Percentiles rank a stretch among this genome's conserved stretches.
Conservation (phyloP, 2,797 vertebrate species). For the Prionace glauca region DNA sequence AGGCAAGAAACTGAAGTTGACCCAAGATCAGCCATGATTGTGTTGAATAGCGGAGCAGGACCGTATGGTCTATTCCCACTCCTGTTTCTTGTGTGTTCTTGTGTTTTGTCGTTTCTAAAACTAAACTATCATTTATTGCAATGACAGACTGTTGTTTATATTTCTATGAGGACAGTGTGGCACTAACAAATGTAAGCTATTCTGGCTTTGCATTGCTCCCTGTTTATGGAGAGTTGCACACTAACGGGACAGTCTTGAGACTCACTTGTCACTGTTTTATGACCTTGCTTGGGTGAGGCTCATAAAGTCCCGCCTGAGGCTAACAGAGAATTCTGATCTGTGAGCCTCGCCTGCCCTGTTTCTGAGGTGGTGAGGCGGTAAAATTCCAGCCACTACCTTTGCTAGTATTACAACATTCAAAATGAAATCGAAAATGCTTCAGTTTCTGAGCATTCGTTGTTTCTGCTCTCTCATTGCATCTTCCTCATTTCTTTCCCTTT, state of each 20-base stretch:
- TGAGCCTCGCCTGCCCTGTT: too few species aligned
- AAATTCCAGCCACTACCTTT: neutral
- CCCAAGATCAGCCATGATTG: too few species aligned
- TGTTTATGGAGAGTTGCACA: neutral
- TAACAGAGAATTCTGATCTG: too few species aligned
- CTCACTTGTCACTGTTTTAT: too few species aligned
- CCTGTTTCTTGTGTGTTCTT: too few species aligned
- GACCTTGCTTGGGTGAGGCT: too few species aligned
- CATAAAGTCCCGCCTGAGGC: too few species aligned
- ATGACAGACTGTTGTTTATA: neutral
- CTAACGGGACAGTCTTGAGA: neutral
- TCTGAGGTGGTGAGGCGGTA: too few species aligned
- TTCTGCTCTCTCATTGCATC: neutral
- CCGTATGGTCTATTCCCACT: too few species aligned
- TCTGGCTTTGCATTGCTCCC: neutral
- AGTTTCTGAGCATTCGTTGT: neutral
- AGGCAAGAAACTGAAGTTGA: too few species aligned
- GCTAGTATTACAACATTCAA: neutral
- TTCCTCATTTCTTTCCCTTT: neutral
- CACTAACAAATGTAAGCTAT: neutral
- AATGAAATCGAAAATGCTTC: neutral
- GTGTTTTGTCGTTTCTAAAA: neutral
- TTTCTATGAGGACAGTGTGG: neutral
- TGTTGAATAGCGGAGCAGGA: too few species aligned
- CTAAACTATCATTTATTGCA: neutral